Conservation (phyloP, 2,797 vertebrate species). For the Ctenosaura bakeri region DNA sequence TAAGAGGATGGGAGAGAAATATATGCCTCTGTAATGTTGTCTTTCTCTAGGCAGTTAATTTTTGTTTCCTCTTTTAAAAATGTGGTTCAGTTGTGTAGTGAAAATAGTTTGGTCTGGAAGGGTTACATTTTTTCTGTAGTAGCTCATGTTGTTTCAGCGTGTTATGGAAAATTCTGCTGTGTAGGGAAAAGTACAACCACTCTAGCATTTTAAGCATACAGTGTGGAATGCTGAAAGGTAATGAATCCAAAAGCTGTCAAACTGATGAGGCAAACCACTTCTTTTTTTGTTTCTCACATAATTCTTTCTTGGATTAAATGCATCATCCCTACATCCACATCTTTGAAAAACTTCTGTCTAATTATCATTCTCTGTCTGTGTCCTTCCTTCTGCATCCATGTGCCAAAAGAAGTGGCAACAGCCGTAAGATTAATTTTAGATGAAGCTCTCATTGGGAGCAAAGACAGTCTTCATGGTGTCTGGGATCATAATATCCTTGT, state of each 20-base stretch:
- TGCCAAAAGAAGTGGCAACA: conserved; percentile 31
- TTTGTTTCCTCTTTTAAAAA: conserved; percentile 34
- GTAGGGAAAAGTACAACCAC: conserved; percentile 21
- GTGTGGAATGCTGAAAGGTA: conserved; percentile 24
- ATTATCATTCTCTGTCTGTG: conserved; percentile 11
- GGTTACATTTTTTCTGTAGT: conserved; percentile 37
- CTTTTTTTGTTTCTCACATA: conserved; percentile 32
- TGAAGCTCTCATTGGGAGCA: conserved; percentile 14
- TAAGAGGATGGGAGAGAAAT: background rate
- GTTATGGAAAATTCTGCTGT: conserved; percentile 26
- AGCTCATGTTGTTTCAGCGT: conserved; percentile 22
- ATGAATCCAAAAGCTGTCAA: conserved; percentile 24
- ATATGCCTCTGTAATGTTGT: background rate
- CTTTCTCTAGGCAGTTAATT: background rate
- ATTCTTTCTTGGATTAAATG: background rate
- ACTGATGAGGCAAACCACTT: conserved; percentile 4
- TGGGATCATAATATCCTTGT: conserved; percentile 23
- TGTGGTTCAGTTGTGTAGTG: conserved; percentile 31
- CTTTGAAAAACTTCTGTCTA: background rate
- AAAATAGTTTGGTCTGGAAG: conserved; percentile 40
- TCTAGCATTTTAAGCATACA: conserved; percentile 19
- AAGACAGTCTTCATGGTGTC: conserved; percentile 21
- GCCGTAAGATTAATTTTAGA: conserved; percentile 22
- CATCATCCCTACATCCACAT: background rate
- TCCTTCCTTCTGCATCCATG: background rate